Conservation (phyloP, 2,888 invertebrate species). For the Phytoseiulus persimilis region DNA sequence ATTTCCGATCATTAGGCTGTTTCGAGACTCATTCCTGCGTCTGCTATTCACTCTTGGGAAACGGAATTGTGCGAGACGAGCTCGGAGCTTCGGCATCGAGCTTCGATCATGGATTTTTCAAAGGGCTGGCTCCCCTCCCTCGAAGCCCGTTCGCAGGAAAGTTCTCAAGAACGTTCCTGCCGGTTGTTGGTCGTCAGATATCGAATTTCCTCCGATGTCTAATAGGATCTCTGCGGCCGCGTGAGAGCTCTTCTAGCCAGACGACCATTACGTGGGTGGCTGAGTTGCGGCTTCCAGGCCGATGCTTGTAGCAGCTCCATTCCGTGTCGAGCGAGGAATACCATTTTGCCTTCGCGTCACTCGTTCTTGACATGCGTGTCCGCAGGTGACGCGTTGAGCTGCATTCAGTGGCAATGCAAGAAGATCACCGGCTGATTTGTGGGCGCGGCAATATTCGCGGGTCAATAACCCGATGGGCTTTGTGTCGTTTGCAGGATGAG, state of each 20-base stretch:
- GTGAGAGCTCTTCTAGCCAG: background rate
- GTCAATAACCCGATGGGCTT: no score
- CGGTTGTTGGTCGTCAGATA: background rate
- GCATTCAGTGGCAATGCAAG: no score
- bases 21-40: background rate
- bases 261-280: background rate
- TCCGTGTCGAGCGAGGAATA: background rate
- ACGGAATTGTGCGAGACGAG: no score
- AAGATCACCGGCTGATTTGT: no score
- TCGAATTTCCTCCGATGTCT: background rate
- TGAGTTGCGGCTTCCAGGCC: background rate
- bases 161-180: background rate
- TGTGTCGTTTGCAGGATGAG: conserved; percentile 1
- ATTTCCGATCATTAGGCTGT: conserved; percentile 28
- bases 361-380: no score
- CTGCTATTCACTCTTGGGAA: background rate
- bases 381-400: no score
- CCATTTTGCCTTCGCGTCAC: no score
- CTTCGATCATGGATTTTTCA: background rate
- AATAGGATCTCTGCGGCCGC: background rate
- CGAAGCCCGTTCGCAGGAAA: background rate
- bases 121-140: background rate
- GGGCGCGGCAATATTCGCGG: no score
- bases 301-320: background rate
- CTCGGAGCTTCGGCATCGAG: no score